Conservation (phyloP, 2,888 invertebrate species). For the Stegophylla sp. region DNA sequence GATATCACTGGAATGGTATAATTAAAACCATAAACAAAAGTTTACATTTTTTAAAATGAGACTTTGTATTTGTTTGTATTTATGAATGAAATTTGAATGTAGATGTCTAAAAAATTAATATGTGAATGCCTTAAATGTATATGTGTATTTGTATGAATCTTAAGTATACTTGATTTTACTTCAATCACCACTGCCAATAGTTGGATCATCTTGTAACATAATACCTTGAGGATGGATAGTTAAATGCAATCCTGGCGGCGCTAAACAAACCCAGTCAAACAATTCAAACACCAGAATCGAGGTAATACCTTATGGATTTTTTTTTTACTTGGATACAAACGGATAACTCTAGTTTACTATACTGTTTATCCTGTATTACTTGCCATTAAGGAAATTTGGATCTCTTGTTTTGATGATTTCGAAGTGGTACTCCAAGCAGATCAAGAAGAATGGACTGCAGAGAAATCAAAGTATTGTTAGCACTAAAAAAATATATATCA, state of each 20-base stretch:
- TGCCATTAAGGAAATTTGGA: slow-evolving; percentile 54
- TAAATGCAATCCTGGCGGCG: slow-evolving; percentile 49
- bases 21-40: slow-evolving; percentile 26
- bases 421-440: slow-evolving; percentile 43
- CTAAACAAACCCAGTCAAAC: slow-evolving; percentile 50
- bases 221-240: slow-evolving; percentile 54
- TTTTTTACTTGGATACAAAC: slow-evolving; percentile 55
- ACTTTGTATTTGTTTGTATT: slow-evolving; percentile 30
- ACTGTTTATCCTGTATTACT: slow-evolving; percentile 51
- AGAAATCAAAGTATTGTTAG: slow-evolving; percentile 45
- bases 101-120: slow-evolving; percentile 28
- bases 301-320: slow-evolving; percentile 57
- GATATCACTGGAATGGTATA: slow-evolving; percentile 26
- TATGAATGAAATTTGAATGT: slow-evolving; percentile 37
- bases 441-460: slow-evolving; percentile 51
- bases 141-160: slow-evolving; percentile 25
- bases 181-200: slow-evolving; percentile 45
- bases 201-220: slow-evolving; percentile 43
- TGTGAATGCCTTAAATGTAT: slow-evolving; percentile 28
- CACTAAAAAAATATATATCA: slow-evolving; percentile 32
- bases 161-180: slow-evolving; percentile 48
- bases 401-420: slow-evolving; percentile 50
- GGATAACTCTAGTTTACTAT: slow-evolving; percentile 49
- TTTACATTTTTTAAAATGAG: slow-evolving; percentile 22
- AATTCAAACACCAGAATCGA: slow-evolving; percentile 53